Conservation (phyloP, 2,888 invertebrate species). For the Pandemis cinnamomeana region DNA sequence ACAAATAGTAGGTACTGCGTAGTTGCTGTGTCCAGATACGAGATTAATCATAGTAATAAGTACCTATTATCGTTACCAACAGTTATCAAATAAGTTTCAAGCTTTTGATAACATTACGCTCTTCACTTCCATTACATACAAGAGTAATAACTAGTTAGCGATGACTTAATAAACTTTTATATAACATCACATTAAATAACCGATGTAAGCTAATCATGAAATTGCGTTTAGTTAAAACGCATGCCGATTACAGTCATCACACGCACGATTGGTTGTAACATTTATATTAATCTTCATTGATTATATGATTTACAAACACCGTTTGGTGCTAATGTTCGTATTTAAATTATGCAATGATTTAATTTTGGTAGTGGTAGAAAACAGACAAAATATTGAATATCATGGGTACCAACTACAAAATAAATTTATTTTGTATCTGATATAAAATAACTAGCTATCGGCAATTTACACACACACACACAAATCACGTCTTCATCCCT, state of each 20-base stretch:
- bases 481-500: too few relatives aligned
- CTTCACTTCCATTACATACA: not conserved
- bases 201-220: conserved; percentile 11
- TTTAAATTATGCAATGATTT: conserved; percentile 22
- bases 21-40: too few relatives aligned
- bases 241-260: conserved; percentile 24
- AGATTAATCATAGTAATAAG: too few relatives aligned
- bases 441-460: too few relatives aligned
- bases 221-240: conserved; percentile 9
- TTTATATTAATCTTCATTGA: conserved; percentile 22
- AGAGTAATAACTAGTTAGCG: not conserved
- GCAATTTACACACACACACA: too few relatives aligned
- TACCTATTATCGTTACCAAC: too few relatives aligned
- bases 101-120: not conserved
- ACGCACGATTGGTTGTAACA: conserved; percentile 16
- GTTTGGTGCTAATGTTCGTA: conserved; percentile 4
- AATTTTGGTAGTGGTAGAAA: not conserved
- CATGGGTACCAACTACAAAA: not conserved
- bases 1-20: too few relatives aligned
- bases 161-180: not conserved
- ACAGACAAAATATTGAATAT: not conserved
- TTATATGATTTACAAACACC: conserved; percentile 12
- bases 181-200: conserved; percentile 5
- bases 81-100: too few relatives aligned
- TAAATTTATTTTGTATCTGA: too few relatives aligned